A percentile compares a stretch with the other conserved stretches of the same genome.
Conservation (phyloP, 1,140 invertebrate species). For the Thaumetopoea pityocampa region DNA sequence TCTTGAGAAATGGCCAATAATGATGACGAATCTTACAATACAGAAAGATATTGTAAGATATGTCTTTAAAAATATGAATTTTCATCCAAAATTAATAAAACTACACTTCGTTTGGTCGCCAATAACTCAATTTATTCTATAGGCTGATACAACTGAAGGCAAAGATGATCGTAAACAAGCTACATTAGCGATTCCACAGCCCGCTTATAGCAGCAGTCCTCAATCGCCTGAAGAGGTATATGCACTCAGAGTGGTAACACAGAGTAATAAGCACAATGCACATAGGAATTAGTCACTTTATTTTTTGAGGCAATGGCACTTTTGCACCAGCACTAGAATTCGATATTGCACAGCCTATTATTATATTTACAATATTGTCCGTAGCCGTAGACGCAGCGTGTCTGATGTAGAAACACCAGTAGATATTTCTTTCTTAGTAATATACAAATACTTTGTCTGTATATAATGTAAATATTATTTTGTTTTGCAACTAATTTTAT, state of each 20-base stretch:
- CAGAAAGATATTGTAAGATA: too few species aligned
- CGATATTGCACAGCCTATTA: slow-evolving; percentile 4
- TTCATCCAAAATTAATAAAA: slow-evolving; percentile 14
- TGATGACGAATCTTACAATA: slow-evolving; percentile 9
- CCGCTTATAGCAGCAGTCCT: slow-evolving; percentile 50
- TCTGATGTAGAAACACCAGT: too few species aligned
- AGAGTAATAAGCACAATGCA: slow-evolving; percentile 40
- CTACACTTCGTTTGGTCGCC: slow-evolving; percentile 46
- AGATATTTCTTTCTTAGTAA: too few species aligned
- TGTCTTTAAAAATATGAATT: too few species aligned
- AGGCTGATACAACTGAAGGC: slow-evolving; percentile 53
- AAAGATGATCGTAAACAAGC: slow-evolving; percentile 46
- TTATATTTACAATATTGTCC: slow-evolving; percentile 5
- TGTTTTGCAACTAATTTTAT: too few species aligned
- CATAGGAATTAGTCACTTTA: slow-evolving; percentile 17
- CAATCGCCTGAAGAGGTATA: slow-evolving; percentile 57
- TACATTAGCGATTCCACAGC: slow-evolving; percentile 52
- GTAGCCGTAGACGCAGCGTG: slow-evolving; percentile 11
- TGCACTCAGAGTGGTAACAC: slow-evolving; percentile 31
- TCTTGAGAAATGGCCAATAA: background rate
- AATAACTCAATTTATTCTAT: slow-evolving; percentile 59
- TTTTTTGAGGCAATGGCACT: slow-evolving; percentile 19
- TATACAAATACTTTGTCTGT: too few species aligned
- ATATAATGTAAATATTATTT: too few species aligned
- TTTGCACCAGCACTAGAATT: slow-evolving; percentile 22